Evolutionary conservation across 1,140 invertebrate genomes (phyloP).

Genomic region (Elymnias hypermnestra): DNA sequence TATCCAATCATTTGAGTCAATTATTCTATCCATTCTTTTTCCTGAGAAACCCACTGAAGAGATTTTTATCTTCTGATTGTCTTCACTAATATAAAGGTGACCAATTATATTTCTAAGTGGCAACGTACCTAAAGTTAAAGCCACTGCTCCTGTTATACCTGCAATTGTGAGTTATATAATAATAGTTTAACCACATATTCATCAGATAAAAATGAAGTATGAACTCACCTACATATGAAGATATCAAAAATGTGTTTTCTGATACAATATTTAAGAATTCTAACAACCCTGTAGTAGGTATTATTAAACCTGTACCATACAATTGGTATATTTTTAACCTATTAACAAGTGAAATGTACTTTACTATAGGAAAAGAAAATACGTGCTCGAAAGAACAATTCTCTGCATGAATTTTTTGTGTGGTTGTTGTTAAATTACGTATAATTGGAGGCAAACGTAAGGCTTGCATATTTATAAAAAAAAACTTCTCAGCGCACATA

Average conservation of each 20-base stretch:
- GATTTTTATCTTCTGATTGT: conserved; percentile 72
- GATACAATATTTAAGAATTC: conserved; percentile 44
- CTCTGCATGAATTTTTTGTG: not conserved
- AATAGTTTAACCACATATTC: not conserved
- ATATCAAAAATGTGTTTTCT: conserved; percentile 29
- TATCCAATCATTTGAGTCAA: conserved; percentile 64
- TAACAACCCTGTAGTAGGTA: conserved; percentile 35
- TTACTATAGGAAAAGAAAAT: conserved; percentile 50
- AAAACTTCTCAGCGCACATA: no score
- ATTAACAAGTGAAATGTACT: conserved; percentile 53
- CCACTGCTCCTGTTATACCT: conserved; percentile 60
- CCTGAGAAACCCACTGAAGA: conserved; percentile 78
- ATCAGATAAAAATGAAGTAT: conserved; percentile 4
- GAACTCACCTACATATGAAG: conserved; percentile 46
- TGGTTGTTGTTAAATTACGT: conserved; percentile 6
- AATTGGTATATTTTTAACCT: conserved; percentile 62
- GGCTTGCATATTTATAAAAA: no score
- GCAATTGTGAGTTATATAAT: conserved; percentile 27
- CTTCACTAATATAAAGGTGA: conserved; percentile 75
- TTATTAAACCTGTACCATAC: conserved; percentile 36
- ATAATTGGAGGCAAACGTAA: conserved; percentile 5
- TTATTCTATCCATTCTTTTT: conserved; percentile 67
- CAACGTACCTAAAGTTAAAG: conserved; percentile 51
- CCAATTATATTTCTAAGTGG: conserved; percentile 75
- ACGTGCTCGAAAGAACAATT: conserved; percentile 45